These are phyloP conservation scores for Trypoxylon attenuatum DNA, from an alignment of 2,888 invertebrate genomes.

Conservation along the genomic window DNA sequence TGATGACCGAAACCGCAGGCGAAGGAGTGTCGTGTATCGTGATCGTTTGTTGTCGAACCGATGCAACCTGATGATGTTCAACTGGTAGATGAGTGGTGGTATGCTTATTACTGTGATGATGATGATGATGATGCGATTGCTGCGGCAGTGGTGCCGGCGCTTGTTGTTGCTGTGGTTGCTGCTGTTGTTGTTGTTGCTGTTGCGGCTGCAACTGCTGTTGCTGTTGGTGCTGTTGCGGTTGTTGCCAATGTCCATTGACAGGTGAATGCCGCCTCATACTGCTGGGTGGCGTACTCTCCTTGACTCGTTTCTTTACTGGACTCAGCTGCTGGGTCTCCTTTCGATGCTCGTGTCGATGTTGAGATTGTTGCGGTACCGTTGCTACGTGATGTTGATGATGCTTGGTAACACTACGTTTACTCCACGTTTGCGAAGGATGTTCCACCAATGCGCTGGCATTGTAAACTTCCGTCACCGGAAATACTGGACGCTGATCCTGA, in stretches of 20 bases:
- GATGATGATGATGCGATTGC: constrained; percentile 57
- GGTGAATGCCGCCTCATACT: constrained; percentile 72
- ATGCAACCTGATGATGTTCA: constrained; percentile 72
- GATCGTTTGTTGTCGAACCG: constrained; percentile 86
- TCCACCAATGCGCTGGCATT: constrained; percentile 77
- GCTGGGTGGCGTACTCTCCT: constrained; percentile 93
- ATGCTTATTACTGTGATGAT: constrained; percentile 62
- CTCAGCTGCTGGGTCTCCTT: constrained; percentile 93
- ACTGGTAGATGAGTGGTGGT: constrained; percentile 54
- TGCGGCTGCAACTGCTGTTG: too few relatives aligned
- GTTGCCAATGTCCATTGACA: constrained; percentile 74
- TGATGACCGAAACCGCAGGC: constrained; percentile 95
- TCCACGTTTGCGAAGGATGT: constrained; percentile 75
- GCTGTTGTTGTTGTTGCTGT: too few relatives aligned
- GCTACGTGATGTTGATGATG: constrained; percentile 79
- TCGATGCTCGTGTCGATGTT: constrained; percentile 80
- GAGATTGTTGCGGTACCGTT: constrained; percentile 78
- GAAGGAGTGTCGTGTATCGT: constrained; percentile 97
- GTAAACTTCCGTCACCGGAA: constrained; percentile 79
- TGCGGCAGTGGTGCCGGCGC: too few relatives aligned
- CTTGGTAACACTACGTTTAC: constrained; percentile 77
- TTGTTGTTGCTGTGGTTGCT: constrained; percentile 57
- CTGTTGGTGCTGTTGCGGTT: constrained; percentile 58
- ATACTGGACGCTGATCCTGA: constrained; percentile 80
- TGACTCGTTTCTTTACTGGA: constrained; percentile 97